Percentiles rank a stretch among this genome's conserved stretches.
Evolutionary conservation across 2,888 invertebrate genomes (phyloP).

Genomic region (Caenorhabditis afra): DNA sequence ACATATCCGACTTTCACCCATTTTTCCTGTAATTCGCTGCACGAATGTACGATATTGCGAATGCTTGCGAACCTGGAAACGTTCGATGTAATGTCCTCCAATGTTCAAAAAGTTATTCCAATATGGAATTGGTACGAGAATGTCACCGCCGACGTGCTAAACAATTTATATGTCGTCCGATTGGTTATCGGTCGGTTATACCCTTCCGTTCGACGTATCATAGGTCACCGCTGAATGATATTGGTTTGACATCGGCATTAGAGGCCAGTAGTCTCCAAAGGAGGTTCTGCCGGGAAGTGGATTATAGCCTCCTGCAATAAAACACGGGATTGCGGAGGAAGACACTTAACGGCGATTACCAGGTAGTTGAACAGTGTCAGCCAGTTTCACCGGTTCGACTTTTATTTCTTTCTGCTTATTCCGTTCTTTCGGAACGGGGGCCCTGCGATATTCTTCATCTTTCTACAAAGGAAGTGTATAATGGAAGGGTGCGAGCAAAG

Average conservation of each 20-base stretch:
- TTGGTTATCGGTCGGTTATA: constrained; percentile 8
- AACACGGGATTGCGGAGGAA: neutral
- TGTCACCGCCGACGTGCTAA: constrained; percentile 67
- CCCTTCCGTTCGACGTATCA: constrained; percentile 63
- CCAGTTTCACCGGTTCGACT: constrained; percentile 31
- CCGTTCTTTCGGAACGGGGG: constrained; percentile 23
- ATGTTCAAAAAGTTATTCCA: constrained; percentile 66
- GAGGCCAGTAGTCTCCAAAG: constrained; percentile 67
- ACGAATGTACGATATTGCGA: no score
- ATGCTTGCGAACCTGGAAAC: constrained; percentile 67
- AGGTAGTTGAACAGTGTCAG: constrained; percentile 53
- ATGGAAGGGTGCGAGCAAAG: no score
- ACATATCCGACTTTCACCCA: constrained; percentile 65
- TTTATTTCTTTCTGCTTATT: constrained; percentile 14
- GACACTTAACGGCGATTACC: constrained; percentile 14
- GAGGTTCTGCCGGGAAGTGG: constrained; percentile 66
- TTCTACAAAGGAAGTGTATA: constrained; percentile 36
- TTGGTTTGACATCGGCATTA: constrained; percentile 65
- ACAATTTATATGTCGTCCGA: constrained; percentile 12
- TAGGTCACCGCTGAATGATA: constrained; percentile 63
- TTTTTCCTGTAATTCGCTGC: constrained; percentile 61
- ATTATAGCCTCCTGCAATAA: constrained; percentile 58
- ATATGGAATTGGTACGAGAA: constrained; percentile 63
- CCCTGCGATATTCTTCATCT: constrained; percentile 44
- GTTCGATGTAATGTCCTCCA: constrained; percentile 64